Evolutionary conservation across 2,797 vertebrate genomes (phyloP), one percentile per base, ranked within the genome.

Genomic region (Enteromius viviparus): DNA sequence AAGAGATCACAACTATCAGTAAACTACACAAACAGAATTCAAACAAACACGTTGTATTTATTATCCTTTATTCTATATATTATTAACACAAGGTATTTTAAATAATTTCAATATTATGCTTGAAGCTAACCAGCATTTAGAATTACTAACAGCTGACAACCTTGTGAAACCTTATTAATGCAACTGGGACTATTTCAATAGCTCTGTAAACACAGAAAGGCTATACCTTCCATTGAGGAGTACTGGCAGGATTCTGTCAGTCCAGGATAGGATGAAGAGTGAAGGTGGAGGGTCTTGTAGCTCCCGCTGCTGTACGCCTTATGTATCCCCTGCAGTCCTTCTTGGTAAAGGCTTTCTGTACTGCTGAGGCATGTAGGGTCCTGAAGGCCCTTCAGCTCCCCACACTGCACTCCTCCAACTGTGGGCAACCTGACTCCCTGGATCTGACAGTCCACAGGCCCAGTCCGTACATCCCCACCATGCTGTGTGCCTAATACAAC

Each of bases 241-340:
- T 96, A 97, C 87, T 95, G 96, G 89, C 96, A 97, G 1, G 95
- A 91, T 86, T 97, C 95, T 70, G 94, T 91, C 78, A 95, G 90
- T 71, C 92, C 87, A 65, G 94, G 90, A 74, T 95, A 96, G 3
- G 95, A 92, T 3, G 95, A 92, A 88, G 96, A 96, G 91, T 95
- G 95, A 80, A 96, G 92, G 40, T 95, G 95, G 85, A 96, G 93
- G 85, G 93, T 92, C 86, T 97, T 96, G 90, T 97, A 96, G 78
- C 92, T 89, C 68, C 95, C 90, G 62, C 90, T 91, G 88, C 94
- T 93, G 82, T 95, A 96, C 80, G 95, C 91, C 89, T 97, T 97
- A 77, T 94, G 91, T 87, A 93, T 91, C 86, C 92, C 92, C 2
- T 80, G 84, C 21, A 81, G 60, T 88, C 92, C 91, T 82, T 96